Conservation (phyloP, 2,888 invertebrate genomes). For the Biston stratarius region DNA sequence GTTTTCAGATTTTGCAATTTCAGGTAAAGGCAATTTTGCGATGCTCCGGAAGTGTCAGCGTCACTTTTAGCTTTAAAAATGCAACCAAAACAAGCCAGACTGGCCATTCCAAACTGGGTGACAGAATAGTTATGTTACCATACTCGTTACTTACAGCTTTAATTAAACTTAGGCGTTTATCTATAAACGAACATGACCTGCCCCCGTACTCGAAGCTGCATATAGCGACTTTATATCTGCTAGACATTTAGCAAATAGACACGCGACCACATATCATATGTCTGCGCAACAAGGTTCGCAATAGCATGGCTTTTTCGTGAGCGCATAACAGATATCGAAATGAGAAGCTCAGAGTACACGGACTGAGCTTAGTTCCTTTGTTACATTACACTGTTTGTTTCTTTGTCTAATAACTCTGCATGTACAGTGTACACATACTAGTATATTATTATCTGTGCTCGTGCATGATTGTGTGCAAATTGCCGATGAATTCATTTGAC, state of each 20-base stretch:
- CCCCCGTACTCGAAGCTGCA: no score
- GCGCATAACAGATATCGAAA: no score
- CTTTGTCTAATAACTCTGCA: conserved; percentile 19
- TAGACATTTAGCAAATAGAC: no score
- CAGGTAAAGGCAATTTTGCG: no score
- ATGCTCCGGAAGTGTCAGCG: conserved; percentile 1
- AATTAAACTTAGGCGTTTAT: no score
- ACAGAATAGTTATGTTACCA: neutral
- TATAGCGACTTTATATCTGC: no score
- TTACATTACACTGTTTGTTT: conserved; percentile 16
- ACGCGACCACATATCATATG: no score
- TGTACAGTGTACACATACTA: neutral
- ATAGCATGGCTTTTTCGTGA: no score
- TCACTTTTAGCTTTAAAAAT: conserved; percentile 3
- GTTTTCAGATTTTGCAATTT: neutral
- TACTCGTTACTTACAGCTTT: neutral
- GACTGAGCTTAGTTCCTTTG: conserved; percentile 16
- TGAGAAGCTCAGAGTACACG: no score
- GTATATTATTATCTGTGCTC: conserved; percentile 2
- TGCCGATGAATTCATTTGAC: conserved; percentile 54
- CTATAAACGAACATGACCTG: no score
- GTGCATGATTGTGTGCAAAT: conserved; percentile 34
- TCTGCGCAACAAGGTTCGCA: no score
- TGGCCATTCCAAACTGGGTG: conserved; percentile 1
- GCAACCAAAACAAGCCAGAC: conserved; percentile 7